Base-by-base conservation (phyloP, 2,888 invertebrate species). In the Flabesymbios commensalis region DNA sequence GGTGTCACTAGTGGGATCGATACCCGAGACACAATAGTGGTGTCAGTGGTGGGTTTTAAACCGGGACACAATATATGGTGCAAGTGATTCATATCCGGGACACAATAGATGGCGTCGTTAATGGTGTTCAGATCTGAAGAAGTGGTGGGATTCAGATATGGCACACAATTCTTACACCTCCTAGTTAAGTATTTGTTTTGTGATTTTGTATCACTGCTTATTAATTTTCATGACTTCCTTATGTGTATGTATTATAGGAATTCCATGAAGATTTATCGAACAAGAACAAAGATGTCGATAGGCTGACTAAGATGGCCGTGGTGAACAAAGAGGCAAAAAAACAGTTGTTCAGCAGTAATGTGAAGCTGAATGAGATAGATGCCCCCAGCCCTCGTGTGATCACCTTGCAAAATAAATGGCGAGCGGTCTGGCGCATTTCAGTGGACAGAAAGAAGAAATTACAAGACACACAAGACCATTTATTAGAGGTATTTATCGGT, bases 361-460 rank as follows among this genome's bases (percentile, higher is more conserved):
- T 75, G 69, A 72, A 73, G 43, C 61, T 80, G 57, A 78, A 76
- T 66, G 79, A 81, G 54, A 68, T 72, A 2, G 78, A 78, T 26
- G 29, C 61, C 10, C 63, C 66, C 17, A 65, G 64, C 61, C 78
- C 77, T 1, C 66, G 80, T 26, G 78, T 78, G 53, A 70, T 74
- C 31, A 73, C 77, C 1, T 69, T 81, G 58, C 79, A 80, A 66
- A 79, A 77, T 67, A 75, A 74, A 60, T 82, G 81, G 81, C 57
- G 82, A 39, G 73, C 72, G 2, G 80, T 81, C 28, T 82, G 81
- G 80, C 58, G 79, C 31, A 78, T 80, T 76, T 80, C 79, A 7
- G 76, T 81, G 14, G 81, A 81, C 62, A 66, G 82, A 55, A 82
- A 82, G 71, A 81, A 81, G 64, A 72, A 72, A 43, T 68, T 82